phyloP scores from a whole-genome alignment of 1,140 invertebrate species.

The Lordiphosa mommai region DNA sequence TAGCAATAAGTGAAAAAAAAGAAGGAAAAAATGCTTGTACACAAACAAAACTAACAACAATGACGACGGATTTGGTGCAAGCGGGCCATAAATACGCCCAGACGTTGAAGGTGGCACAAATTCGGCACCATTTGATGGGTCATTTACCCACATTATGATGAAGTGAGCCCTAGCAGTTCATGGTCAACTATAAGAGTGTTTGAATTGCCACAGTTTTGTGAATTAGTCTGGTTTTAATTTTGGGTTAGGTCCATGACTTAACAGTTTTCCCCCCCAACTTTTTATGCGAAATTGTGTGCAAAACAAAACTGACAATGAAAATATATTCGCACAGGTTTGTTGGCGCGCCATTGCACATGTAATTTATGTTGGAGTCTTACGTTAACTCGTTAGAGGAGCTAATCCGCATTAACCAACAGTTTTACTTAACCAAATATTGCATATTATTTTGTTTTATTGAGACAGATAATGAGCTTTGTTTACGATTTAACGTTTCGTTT shows the following conservation, averaged over 20 bases:
- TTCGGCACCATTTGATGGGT: conserved; percentile 37
- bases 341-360: conserved; percentile 25
- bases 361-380: conserved; percentile 51
- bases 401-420: background rate
- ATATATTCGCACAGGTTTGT: conserved; percentile 10
- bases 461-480: too few relatives aligned
- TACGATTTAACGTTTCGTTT: too few relatives aligned
- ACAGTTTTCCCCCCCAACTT: conserved; percentile 11
- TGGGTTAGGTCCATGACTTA: conserved; percentile 19
- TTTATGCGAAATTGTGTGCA: conserved; percentile 31
- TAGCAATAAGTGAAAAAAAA: conserved; percentile 44
- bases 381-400: conserved; percentile 16
- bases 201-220: conserved; percentile 38
- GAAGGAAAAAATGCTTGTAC: conserved; percentile 9
- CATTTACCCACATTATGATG: conserved; percentile 49
- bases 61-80: conserved; percentile 54
- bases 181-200: conserved; percentile 31
- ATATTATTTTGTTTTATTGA: too few relatives aligned
- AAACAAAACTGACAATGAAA: conserved; percentile 26
- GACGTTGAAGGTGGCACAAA: conserved; percentile 55
- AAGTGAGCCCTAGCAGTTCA: conserved; percentile 43
- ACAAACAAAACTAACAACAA: conserved; percentile 20
- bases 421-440: too few relatives aligned
- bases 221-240: background rate
- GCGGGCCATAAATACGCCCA: conserved; percentile 22